Conservation (phyloP, 2,888 invertebrate species). For the Leucania comma region DNA sequence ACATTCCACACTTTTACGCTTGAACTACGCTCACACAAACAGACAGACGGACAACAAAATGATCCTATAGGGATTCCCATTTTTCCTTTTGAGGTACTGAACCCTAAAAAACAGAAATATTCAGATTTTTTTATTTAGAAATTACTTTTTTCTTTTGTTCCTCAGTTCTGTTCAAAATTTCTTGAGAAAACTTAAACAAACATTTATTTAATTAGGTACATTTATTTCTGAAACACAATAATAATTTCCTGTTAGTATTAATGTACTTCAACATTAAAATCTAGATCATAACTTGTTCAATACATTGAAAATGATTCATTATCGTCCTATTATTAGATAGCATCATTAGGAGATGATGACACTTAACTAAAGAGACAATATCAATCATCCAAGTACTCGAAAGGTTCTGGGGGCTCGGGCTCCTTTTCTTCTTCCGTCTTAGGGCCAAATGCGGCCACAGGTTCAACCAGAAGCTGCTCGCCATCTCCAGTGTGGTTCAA, state of each 20-base stretch:
- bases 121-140: too few species aligned
- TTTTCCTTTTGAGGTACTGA: too few species aligned
- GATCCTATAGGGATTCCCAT: too few species aligned
- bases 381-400: slow-evolving; percentile 97
- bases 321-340: slow-evolving; percentile 72
- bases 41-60: too few species aligned
- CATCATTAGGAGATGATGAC: slow-evolving; percentile 50
- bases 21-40: too few species aligned
- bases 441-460: slow-evolving; percentile 97
- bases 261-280: slow-evolving; percentile 79
- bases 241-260: slow-evolving; percentile 77
- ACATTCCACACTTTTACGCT: too few species aligned
- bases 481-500: slow-evolving; percentile 96
- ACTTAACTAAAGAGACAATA: slow-evolving; percentile 73
- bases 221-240: slow-evolving; percentile 76
- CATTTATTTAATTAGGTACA: slow-evolving; percentile 51
- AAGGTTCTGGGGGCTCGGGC: slow-evolving; percentile 99
- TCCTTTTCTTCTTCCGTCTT: slow-evolving; percentile 98
- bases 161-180: neutral
- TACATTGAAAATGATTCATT: slow-evolving; percentile 75
- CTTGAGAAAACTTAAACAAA: slow-evolving; percentile 28
- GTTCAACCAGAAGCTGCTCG: slow-evolving; percentile 97
- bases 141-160: neutral
- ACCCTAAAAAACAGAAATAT: too few species aligned
- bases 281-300: slow-evolving; percentile 76